Conservation (phyloP, 2,113 vertebrate species). For the Morone chrysops region DNA sequence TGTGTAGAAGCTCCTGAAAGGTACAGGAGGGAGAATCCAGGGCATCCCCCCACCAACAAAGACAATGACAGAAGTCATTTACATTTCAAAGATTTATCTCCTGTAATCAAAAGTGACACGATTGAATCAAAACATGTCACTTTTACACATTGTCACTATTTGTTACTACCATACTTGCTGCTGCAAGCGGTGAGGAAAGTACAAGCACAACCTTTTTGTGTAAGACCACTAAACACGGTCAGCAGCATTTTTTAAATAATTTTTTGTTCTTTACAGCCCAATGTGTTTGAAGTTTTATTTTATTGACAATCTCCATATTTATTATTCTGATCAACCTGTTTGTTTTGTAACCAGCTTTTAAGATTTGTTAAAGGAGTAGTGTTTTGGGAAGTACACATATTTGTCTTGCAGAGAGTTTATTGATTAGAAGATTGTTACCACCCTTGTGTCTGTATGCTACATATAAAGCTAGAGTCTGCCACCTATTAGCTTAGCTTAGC, state of each 20-base stretch:
- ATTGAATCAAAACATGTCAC: conserved; percentile 29
- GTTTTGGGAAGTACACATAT: conserved; percentile 3
- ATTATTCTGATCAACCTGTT: conserved; percentile 9
- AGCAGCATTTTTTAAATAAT: not conserved
- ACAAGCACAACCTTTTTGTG: not conserved
- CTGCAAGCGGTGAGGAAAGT: conserved; percentile 1
- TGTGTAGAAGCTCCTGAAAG: conserved; percentile 15
- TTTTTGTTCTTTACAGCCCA: not conserved
- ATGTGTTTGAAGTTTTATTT: conserved; percentile 7
- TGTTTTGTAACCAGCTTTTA: not conserved
- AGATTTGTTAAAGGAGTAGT: conserved; percentile 1
- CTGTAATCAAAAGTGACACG: conserved; percentile 26
- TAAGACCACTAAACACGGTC: not conserved
- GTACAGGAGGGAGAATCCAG: conserved; percentile 11
- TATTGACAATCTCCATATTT: conserved; percentile 42
- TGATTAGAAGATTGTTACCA: not conserved
- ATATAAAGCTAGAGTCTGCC: not conserved
- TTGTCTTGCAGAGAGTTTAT: not conserved
- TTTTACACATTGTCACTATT: conserved; percentile 33
- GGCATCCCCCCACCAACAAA: not conserved
- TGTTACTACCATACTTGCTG: conserved; percentile 1
- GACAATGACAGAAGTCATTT: conserved; percentile 19
- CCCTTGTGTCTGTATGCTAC: not conserved
- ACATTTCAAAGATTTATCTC: conserved; percentile 39
- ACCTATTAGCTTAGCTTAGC: not conserved